These are phyloP conservation scores for Megamerina dolium DNA, from an alignment of 2,888 invertebrate genomes.

Conservation along the genomic window DNA sequence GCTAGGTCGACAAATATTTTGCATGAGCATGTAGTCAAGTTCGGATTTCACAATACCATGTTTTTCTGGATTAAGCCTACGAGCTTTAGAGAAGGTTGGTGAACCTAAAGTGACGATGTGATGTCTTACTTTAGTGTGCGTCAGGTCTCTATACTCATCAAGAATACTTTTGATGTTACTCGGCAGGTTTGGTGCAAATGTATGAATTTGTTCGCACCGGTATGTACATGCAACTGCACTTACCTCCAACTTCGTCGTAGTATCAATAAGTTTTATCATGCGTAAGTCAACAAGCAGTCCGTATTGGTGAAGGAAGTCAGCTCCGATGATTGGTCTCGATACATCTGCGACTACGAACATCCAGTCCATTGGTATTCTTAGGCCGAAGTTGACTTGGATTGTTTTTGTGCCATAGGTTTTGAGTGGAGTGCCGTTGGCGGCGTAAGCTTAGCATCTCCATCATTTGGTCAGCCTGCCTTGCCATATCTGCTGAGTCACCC, in stretches of 20 bases:
- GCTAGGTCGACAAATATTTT: slow-evolving; percentile 20
- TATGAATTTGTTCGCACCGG: slow-evolving; percentile 1
- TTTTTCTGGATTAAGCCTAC: slow-evolving; percentile 18
- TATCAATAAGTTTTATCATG: background rate
- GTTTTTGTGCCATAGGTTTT: too few species aligned
- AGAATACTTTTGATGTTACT: slow-evolving; percentile 1
- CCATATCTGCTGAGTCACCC: too few species aligned
- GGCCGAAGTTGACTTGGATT: too few species aligned
- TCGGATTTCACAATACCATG: slow-evolving; percentile 15
- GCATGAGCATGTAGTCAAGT: slow-evolving; percentile 18
- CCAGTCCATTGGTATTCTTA: background rate
- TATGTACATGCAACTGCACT: too few species aligned
- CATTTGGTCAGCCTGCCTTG: too few species aligned
- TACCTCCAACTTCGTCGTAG: too few species aligned
- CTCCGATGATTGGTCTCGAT: too few species aligned
- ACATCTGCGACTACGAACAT: background rate
- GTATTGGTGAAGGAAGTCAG: too few species aligned
- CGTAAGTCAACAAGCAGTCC: too few species aligned
- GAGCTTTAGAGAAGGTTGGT: slow-evolving; percentile 16
- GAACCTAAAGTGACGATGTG: slow-evolving; percentile 16
- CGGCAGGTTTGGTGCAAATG: background rate
- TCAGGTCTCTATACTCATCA: too few species aligned
- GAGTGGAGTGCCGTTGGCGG: too few species aligned
- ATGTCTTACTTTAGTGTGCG: background rate
- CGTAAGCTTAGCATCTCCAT: too few species aligned